Evolutionary conservation across 2,797 vertebrate genomes (phyloP).

Genomic region (Chiroxiphia lanceolata): DNA sequence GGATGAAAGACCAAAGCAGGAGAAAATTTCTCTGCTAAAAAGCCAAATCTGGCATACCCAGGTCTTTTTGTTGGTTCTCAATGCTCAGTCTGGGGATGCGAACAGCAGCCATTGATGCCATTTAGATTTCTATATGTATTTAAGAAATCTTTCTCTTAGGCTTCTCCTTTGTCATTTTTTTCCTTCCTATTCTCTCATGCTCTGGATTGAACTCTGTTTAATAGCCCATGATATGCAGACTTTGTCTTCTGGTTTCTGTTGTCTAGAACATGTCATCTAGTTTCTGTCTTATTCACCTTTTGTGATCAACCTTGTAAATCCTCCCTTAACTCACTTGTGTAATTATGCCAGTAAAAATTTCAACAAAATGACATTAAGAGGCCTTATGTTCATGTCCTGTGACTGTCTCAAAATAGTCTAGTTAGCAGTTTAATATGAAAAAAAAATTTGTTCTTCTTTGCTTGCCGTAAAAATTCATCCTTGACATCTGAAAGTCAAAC

Average conservation of each 20-base stretch:
- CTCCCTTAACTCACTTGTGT: not conserved
- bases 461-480: not conserved
- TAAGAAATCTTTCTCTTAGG: not conserved
- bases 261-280: not conserved
- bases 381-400: not conserved
- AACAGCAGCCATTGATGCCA: not conserved
- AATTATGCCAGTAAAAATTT: constrained; percentile 26
- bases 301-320: constrained; percentile 31
- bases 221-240: not conserved
- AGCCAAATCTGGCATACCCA: not conserved
- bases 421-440: not conserved
- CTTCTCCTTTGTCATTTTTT: not conserved
- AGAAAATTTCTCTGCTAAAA: constrained; percentile 60
- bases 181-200: not conserved
- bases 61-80: not conserved
- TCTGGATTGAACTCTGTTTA: not conserved
- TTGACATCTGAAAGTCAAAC: not conserved
- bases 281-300: constrained; percentile 28
- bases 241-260: constrained; percentile 4
- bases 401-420: not conserved
- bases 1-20: constrained; percentile 55
- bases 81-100: not conserved
- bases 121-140: not conserved
- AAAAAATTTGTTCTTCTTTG: not conserved
- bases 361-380: not conserved